Evolutionary conservation across 2,113 vertebrate genomes (phyloP).

Genomic region (Galeopterus variegatus): DNA sequence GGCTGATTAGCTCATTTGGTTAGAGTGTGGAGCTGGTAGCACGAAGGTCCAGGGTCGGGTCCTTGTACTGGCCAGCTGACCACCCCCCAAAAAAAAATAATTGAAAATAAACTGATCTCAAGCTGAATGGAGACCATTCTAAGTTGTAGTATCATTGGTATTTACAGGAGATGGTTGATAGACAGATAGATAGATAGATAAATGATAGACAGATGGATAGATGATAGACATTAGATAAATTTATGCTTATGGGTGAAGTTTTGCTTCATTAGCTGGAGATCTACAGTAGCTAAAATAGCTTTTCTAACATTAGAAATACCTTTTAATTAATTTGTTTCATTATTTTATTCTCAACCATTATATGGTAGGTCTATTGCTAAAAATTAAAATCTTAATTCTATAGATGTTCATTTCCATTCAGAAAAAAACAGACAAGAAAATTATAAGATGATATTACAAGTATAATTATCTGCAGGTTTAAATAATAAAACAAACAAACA

Average conservation of each 20-base stretch:
- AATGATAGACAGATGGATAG: no score
- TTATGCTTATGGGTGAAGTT: background rate
- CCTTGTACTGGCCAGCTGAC: no score
- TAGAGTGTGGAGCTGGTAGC: no score
- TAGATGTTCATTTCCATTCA: background rate
- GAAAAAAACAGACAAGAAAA: background rate
- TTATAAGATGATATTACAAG: background rate
- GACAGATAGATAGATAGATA: no score
- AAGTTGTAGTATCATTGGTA: background rate
- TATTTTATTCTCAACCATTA: background rate
- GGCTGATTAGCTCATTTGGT: no score
- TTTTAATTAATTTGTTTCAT: background rate
- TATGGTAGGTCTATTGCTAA: background rate
- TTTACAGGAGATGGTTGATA: background rate
- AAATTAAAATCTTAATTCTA: background rate
- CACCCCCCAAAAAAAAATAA: no score
- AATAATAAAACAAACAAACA: background rate
- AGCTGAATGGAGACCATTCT: background rate
- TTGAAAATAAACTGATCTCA: background rate
- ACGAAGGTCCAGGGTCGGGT: no score
- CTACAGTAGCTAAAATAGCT: background rate
- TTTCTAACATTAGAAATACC: background rate
- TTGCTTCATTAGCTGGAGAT: background rate
- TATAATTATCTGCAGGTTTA: background rate
- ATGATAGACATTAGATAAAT: no score